These are phyloP conservation scores for Phrynocephalus versicolor DNA, from an alignment of 2,113 vertebrate genomes.

Conservation along the genomic window DNA sequence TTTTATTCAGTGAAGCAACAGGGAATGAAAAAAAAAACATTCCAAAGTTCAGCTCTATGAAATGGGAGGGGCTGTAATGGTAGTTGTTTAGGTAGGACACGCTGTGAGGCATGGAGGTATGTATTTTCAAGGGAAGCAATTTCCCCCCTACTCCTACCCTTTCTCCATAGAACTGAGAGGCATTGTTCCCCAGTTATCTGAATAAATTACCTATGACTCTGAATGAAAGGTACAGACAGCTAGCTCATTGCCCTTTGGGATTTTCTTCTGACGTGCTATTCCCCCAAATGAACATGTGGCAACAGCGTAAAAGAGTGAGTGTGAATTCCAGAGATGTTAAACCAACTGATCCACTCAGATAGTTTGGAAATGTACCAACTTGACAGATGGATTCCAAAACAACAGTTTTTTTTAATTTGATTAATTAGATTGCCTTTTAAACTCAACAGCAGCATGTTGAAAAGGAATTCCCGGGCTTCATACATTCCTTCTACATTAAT, in stretches of 20 bases:
- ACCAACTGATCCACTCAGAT: conserved; percentile 16
- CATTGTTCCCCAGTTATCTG: not conserved
- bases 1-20: conserved; percentile 36
- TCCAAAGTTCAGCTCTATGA: conserved; percentile 41
- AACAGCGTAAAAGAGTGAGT: conserved; percentile 34
- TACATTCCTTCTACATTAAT: not conserved
- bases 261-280: conserved; percentile 21
- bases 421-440: not conserved
- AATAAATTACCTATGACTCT: not conserved
- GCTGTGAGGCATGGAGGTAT: not conserved
- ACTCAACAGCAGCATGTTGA: not conserved
- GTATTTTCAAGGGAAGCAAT: conserved; percentile 30
- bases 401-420: conserved; percentile 31
- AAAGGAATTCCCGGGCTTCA: conserved; percentile 5
- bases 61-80: conserved; percentile 31
- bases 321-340: conserved; percentile 48
- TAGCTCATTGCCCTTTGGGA: conserved; percentile 1
- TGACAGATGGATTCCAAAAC: conserved; percentile 11
- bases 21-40: conserved; percentile 39
- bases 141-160: not conserved
- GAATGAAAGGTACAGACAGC: conserved; percentile 4
- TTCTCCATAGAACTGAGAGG: conserved; percentile 5
- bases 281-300: conserved; percentile 29
- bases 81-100: not conserved
- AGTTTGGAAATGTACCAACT: conserved; percentile 26